A percentile compares a stretch with the other conserved stretches of the same genome.
These are phyloP conservation scores for Diphyllodes magnificus DNA, from an alignment of 2,113 vertebrate species.

Conservation along the genomic window DNA sequence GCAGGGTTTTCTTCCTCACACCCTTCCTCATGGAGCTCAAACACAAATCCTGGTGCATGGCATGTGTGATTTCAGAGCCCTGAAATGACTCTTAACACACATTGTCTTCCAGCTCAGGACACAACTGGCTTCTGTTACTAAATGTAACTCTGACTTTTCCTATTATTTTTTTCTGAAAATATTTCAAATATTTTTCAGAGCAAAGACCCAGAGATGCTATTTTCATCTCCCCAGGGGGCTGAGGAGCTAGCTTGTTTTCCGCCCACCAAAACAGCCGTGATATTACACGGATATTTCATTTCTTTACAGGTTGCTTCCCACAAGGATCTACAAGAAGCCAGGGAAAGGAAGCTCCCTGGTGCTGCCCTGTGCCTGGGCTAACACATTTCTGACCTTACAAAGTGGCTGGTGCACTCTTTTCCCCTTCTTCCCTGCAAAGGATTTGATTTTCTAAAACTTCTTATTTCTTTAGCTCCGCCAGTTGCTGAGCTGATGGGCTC, in stretches of 20 bases:
- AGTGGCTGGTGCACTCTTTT: background rate
- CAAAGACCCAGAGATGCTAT: constrained; percentile 6
- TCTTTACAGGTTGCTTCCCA: background rate
- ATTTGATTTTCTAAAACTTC: background rate
- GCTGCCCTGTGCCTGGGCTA: background rate
- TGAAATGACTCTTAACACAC: background rate
- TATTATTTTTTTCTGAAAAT: background rate
- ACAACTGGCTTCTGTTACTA: background rate
- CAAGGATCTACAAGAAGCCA: background rate
- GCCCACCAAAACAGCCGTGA: background rate
- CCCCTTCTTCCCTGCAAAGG: background rate
- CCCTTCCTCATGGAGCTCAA: rapidly evolving
- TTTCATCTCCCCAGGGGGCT: background rate
- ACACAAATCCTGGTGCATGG: rapidly evolving
- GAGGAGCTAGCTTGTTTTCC: background rate
- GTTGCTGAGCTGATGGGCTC: background rate
- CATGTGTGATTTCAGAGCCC: background rate
- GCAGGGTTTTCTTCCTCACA: background rate
- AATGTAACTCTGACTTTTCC: background rate
- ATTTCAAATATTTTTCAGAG: constrained; percentile 41
- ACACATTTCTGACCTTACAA: background rate
- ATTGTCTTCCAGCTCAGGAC: background rate
- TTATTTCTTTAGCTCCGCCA: background rate
- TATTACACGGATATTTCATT: background rate
- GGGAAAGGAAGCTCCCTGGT: background rate